These are phyloP conservation scores for Cettia cetti DNA, from an alignment of 2,113 vertebrate species.

Conservation along the genomic window DNA sequence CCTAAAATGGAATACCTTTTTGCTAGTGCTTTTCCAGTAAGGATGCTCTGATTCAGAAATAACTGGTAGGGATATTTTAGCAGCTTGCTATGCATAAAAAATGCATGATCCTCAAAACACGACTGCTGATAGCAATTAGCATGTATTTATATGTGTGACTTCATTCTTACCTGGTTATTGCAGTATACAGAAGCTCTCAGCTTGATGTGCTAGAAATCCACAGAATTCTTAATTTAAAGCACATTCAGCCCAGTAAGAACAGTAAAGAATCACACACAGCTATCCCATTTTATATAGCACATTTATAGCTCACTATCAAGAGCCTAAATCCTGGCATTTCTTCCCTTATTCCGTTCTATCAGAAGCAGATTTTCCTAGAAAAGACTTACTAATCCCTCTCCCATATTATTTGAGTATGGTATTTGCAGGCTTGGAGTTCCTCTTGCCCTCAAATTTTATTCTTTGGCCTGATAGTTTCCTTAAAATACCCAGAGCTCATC, in stretches of 20 bases:
- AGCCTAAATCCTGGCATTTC: background rate
- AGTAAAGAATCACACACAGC: background rate
- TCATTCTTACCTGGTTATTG: conserved; percentile 9
- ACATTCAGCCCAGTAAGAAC: background rate
- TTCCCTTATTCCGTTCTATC: background rate
- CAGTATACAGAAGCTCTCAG: background rate
- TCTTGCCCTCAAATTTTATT: background rate
- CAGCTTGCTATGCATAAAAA: background rate
- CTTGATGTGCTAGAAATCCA: background rate
- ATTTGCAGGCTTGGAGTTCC: background rate
- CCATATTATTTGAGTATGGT: background rate
- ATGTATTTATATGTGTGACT: background rate
- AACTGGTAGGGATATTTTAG: conserved; percentile 10
- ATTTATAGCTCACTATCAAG: background rate
- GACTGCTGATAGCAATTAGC: background rate
- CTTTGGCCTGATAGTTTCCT: background rate
- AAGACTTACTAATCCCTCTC: background rate
- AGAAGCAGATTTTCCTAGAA: background rate
- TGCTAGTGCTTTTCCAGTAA: background rate
- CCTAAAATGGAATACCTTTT: conserved; percentile 3
- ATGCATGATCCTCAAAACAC: background rate
- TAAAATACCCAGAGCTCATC: background rate
- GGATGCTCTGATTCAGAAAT: background rate
- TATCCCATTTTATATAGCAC: background rate
- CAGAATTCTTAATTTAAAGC: background rate